Evolutionary conservation across 2,113 vertebrate genomes (phyloP).

Genomic region (Desmodus rotundus): DNA sequence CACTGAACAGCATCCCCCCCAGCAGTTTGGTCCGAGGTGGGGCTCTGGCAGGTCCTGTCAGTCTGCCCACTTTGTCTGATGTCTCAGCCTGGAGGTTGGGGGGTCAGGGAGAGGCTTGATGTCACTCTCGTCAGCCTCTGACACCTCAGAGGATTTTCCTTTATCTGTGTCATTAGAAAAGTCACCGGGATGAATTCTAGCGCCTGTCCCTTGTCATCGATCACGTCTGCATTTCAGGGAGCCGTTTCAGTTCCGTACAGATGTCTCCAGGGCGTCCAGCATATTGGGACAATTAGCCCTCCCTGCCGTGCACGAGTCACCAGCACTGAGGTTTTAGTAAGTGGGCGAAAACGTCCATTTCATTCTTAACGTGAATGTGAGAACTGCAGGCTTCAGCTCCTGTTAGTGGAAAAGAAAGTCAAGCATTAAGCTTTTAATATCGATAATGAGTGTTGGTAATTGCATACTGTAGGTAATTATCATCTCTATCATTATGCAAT

Average conservation of each 20-base stretch:
- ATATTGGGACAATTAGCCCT: background rate
- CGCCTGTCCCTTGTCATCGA: background rate
- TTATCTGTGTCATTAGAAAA: background rate
- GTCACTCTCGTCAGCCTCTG: background rate
- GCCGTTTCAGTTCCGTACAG: background rate
- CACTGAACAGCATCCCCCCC: background rate
- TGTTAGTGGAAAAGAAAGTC: background rate
- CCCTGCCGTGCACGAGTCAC: no score
- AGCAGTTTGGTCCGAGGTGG: rapidly evolving
- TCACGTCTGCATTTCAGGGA: background rate
- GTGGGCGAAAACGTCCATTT: background rate
- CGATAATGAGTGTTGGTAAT: conserved; percentile 13
- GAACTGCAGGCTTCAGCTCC: background rate
- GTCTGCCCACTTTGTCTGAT: background rate
- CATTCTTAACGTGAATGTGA: background rate
- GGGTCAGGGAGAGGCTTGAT: background rate
- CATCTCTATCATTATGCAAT: background rate
- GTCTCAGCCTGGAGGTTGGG: background rate
- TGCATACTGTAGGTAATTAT: background rate
- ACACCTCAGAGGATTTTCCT: background rate
- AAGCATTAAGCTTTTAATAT: background rate
- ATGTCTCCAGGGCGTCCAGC: background rate
- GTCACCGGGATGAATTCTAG: background rate
- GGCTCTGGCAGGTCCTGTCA: background rate
- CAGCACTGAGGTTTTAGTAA: background rate